phyloP scores from a whole-genome alignment of 2,888 invertebrate genomes.

The Andrena minutula region DNA sequence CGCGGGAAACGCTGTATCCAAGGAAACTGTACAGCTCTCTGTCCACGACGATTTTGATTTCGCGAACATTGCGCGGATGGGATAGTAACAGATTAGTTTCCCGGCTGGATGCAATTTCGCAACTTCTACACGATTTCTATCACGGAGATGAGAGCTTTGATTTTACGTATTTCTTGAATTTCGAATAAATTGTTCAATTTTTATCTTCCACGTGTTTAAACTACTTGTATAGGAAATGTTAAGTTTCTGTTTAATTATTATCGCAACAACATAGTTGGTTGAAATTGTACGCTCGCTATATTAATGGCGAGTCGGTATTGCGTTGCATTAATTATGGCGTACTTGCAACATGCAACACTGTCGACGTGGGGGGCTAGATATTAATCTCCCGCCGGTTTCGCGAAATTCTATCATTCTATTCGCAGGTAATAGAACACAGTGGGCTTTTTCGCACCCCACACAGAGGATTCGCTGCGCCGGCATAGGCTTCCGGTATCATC shows the following conservation, averaged over 20 bases:
- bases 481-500: conserved; percentile 39
- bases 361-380: conserved; percentile 29
- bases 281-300: conserved; percentile 26
- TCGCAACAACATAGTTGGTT: conserved; percentile 8
- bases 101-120: too few species aligned
- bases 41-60: too few species aligned
- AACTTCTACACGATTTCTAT: too few species aligned
- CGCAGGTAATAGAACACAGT: conserved; percentile 4
- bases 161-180: too few species aligned
- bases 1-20: neutral
- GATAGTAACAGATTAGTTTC: too few species aligned
- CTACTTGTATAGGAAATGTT: neutral
- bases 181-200: too few species aligned
- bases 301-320: conserved; percentile 30
- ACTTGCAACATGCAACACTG: conserved; percentile 5
- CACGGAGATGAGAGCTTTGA: too few species aligned
- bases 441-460: conserved; percentile 15
- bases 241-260: conserved; percentile 32
- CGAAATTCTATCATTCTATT: conserved; percentile 39
- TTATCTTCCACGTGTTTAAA: too few species aligned
- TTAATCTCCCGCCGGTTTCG: conserved; percentile 43
- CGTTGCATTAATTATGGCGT: conserved; percentile 45
- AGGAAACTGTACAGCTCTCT: neutral
- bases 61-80: too few species aligned
- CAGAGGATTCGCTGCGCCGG: neutral